Evolutionary conservation across 2,888 invertebrate species (phyloP).

Genomic region (Noctua janthe): DNA sequence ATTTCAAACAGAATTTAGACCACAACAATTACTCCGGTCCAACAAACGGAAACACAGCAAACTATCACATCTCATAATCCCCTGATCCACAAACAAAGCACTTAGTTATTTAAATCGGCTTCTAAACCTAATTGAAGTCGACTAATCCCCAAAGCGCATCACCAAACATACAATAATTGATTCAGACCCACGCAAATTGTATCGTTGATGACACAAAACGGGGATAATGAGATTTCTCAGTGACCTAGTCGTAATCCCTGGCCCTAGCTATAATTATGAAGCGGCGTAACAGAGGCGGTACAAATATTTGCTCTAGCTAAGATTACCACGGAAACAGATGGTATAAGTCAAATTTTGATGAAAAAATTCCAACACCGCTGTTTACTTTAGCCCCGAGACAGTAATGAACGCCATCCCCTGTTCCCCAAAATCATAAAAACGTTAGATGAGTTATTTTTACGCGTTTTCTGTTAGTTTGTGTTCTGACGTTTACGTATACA

Average conservation of each 20-base stretch:
- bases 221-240: constrained; percentile 67
- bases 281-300: constrained; percentile 64
- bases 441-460: constrained; percentile 72
- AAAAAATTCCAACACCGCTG: constrained; percentile 80
- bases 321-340: constrained; percentile 83
- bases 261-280: constrained; percentile 73
- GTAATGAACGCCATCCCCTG: constrained; percentile 76
- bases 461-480: constrained; percentile 66
- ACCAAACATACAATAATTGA: constrained; percentile 56
- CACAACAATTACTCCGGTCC: not conserved
- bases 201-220: constrained; percentile 59
- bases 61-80: constrained; percentile 12
- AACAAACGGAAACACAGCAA: constrained; percentile 15
- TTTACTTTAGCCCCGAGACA: constrained; percentile 77
- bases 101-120: constrained; percentile 41
- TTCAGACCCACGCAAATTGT: constrained; percentile 56
- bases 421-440: constrained; percentile 72
- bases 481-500: constrained; percentile 42
- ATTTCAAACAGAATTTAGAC: constrained; percentile 8
- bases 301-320: constrained; percentile 83
- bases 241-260: constrained; percentile 54
- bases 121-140: constrained; percentile 44
- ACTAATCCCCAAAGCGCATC: constrained; percentile 51
- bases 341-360: constrained; percentile 85
- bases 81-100: constrained; percentile 15